Base-by-base conservation (phyloP, 2,888 invertebrate species). In the Aspidiotus destructor region DNA sequence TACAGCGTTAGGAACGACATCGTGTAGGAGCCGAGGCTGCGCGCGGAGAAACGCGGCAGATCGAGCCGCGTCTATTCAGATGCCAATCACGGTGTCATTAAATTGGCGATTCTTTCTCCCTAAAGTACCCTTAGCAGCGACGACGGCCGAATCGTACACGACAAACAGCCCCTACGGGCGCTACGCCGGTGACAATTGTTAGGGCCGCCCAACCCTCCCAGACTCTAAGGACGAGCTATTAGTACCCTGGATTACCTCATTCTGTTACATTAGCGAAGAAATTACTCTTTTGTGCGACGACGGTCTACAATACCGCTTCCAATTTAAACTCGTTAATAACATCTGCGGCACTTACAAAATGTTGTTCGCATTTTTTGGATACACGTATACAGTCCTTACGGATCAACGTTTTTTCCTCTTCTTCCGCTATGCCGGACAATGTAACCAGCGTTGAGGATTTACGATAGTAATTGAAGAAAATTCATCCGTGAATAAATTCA, bases 241-340 rank as follows among this genome's bases (percentile, higher is more conserved):
- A 67, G 58, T 67, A 67, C 67, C 48, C 48, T 44, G 67, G 67
- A 67, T 67, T 67, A 67, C 67, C 67, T 67, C 58, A 67, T 67
- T 67, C 58, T 67, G 67, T 67, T 67, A 67, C 58, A 67, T 58
- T 67, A 67, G 67, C 58, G 44, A 67, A 67, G 67, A 67, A 67
- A 67, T 63, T 41, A 63, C 63, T 63, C 63, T 63, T 63, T 63
- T 63, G 63, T 63, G 40, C 67, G 44, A 54, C 42, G 28, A 40
- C 40, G 10, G 58, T 67, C 67, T 42, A 67, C 58, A 67, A 67
- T 67, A 67, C 67, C 57, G 67, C 41, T 58, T 67, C 55, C 57
- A 67, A 67, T 67, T 67, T 67, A 67, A 67, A 60, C 67, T 67
- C 48, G 67, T 67, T 67, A 67, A 67, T 67, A 67, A 67, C 67